These are phyloP conservation scores for Ambastaia sidthimunki DNA, from an alignment of 2,797 vertebrate genomes.

Conservation along the genomic window DNA sequence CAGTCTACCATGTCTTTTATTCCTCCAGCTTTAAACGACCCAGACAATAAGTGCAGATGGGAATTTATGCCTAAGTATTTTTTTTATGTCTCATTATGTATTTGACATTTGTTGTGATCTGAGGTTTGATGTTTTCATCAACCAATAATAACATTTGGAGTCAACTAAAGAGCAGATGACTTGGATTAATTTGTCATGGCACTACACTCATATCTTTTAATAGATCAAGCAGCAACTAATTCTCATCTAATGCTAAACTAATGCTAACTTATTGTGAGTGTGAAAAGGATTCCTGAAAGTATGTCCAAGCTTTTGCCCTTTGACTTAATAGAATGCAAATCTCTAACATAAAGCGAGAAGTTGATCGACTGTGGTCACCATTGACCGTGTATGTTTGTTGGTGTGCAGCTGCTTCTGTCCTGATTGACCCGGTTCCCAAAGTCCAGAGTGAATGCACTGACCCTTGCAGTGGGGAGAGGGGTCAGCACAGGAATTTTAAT, in stretches of 20 bases:
- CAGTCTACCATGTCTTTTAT: constrained; percentile 3
- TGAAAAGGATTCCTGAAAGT: neutral
- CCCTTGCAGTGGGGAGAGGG: constrained; percentile 12
- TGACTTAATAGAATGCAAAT: constrained; percentile 13
- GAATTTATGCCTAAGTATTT: neutral
- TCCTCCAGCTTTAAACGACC: neutral
- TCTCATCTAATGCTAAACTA: too few species aligned
- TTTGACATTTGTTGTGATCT: neutral
- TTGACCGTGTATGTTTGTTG: neutral
- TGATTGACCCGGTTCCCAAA: constrained; percentile 51
- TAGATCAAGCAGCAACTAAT: neutral
- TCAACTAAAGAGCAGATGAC: neutral
- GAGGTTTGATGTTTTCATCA: neutral
- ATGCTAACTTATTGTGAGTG: neutral
- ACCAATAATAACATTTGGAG: neutral
- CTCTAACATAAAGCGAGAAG: neutral
- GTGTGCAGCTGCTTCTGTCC: constrained; percentile 19
- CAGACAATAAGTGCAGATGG: constrained; percentile 18
- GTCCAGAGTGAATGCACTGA: constrained; percentile 46
- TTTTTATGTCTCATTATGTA: too few species aligned
- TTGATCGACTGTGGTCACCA: too few species aligned
- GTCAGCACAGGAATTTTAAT: constrained; percentile 51
- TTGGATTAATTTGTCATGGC: neutral
- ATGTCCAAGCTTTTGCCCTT: constrained; percentile 22
- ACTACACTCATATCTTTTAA: neutral